A percentile compares a stretch with the other conserved stretches of the same genome.
These are phyloP conservation scores for Cerastoderma edule DNA, from an alignment of 2,888 invertebrate genomes.

Conservation along the genomic window DNA sequence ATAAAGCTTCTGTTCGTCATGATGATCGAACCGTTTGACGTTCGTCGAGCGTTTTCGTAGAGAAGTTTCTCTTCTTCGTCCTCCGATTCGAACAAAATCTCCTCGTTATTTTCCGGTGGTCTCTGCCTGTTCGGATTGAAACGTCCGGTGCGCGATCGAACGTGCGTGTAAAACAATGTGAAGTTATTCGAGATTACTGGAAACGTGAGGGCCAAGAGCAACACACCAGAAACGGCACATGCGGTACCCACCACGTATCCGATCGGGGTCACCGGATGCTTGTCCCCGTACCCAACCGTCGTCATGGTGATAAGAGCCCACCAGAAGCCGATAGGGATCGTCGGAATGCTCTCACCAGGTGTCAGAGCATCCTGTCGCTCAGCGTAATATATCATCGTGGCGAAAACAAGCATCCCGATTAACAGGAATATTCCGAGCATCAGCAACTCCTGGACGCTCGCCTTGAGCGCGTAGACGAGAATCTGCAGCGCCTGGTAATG, in stretches of 20 bases:
- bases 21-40: constrained; percentile 62
- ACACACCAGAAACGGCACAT: constrained; percentile 81
- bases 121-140: constrained; percentile 43
- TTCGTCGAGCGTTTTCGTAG: constrained; percentile 55
- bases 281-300: constrained; percentile 82
- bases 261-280: constrained; percentile 76
- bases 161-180: constrained; percentile 82
- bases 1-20: constrained; percentile 54
- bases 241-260: constrained; percentile 80
- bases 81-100: constrained; percentile 44
- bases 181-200: constrained; percentile 83
- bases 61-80: constrained; percentile 45
- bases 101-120: constrained; percentile 31
- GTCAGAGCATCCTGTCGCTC: constrained; percentile 78
- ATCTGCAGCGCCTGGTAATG: constrained; percentile 85
- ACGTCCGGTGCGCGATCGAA: constrained; percentile 72
- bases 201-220: constrained; percentile 81
- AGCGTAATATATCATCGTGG: constrained; percentile 83
- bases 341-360: constrained; percentile 76
- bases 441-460: constrained; percentile 83
- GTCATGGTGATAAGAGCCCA: constrained; percentile 84
- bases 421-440: constrained; percentile 83
- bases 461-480: constrained; percentile 84
- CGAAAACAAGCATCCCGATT: constrained; percentile 83
- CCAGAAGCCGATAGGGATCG: constrained; percentile 84